Conservation (phyloP, 2,888 invertebrate species). For the Agrotis puta region DNA sequence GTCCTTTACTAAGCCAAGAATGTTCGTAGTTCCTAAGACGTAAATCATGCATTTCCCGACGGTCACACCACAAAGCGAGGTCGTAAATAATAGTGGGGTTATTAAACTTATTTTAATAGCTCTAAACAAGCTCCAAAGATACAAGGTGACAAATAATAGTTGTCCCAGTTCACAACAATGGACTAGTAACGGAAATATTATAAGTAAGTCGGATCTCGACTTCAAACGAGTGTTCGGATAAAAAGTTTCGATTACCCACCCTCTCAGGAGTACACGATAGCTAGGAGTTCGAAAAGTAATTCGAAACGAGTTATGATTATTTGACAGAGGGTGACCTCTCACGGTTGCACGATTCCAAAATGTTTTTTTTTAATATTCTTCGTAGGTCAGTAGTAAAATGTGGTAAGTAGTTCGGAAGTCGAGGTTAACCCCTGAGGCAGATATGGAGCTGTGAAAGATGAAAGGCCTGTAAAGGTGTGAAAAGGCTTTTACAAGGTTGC, state of each 20-base stretch:
- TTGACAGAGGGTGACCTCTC: conserved; percentile 39
- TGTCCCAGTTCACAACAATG: conserved; percentile 65
- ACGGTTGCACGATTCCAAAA: conserved; percentile 46
- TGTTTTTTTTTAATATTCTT: conserved; percentile 45
- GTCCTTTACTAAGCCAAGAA: conserved; percentile 29
- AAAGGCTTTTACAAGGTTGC: conserved; percentile 64
- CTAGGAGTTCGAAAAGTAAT: conserved; percentile 52
- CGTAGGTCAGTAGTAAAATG: conserved; percentile 37
- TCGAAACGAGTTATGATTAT: conserved; percentile 38
- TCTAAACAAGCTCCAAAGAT: conserved; percentile 59
- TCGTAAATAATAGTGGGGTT: conserved; percentile 69
- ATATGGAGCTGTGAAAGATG: conserved; percentile 55
- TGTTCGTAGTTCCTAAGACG: conserved; percentile 41
- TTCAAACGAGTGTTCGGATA: conserved; percentile 33
- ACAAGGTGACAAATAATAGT: conserved; percentile 67
- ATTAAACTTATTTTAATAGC: conserved; percentile 61
- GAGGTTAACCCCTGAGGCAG: conserved; percentile 50
- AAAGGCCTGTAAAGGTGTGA: conserved; percentile 61
- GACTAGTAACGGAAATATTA: conserved; percentile 57
- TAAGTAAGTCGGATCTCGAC: conserved; percentile 34
- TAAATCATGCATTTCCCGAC: conserved; percentile 67
- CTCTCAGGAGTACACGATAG: conserved; percentile 27
- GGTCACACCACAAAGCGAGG: conserved; percentile 70
- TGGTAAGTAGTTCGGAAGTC: conserved; percentile 50
- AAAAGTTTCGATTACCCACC: conserved; percentile 47